Conservation (phyloP, 2,888 invertebrate species). For the Thelaira solivaga region DNA sequence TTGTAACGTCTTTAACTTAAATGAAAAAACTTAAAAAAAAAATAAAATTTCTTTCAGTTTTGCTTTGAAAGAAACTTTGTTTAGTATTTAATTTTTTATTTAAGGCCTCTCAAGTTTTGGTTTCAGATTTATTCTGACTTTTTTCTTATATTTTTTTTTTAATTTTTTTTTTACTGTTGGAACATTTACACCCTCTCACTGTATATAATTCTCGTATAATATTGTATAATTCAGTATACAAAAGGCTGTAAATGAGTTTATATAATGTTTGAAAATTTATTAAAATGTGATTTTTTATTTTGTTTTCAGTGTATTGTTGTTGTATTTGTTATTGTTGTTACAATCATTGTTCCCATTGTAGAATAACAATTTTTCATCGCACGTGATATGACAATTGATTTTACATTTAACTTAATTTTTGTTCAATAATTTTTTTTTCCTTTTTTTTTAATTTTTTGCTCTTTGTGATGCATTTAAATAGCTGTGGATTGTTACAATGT, state of each 20-base stretch:
- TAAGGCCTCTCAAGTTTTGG: too few relatives aligned
- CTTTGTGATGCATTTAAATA: constrained; percentile 9
- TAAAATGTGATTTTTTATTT: constrained; percentile 47
- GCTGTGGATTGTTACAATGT: constrained; percentile 42
- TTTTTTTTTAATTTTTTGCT: not conserved
- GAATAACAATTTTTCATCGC: constrained; percentile 60
- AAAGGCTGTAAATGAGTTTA: constrained; percentile 52
- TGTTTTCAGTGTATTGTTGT: not conserved
- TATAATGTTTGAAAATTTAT: constrained; percentile 54
- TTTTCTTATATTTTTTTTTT: too few relatives aligned
- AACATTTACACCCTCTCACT: not conserved
- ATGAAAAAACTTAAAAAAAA: too few relatives aligned
- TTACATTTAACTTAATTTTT: constrained; percentile 61
- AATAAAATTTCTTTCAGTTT: too few relatives aligned
- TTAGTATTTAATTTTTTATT: too few relatives aligned
- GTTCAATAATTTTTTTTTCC: constrained; percentile 26
- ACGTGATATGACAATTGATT: constrained; percentile 63
- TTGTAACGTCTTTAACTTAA: too few relatives aligned
- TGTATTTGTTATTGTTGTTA: constrained; percentile 11
- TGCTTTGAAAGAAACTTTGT: too few relatives aligned
- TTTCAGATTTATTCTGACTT: too few relatives aligned
- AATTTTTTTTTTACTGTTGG: not conserved
- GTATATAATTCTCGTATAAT: not conserved
- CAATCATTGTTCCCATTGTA: constrained; percentile 50
- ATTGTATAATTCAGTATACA: not conserved